Base-by-base conservation (phyloP, 2,888 invertebrate species). In the Melitaea athalia region DNA sequence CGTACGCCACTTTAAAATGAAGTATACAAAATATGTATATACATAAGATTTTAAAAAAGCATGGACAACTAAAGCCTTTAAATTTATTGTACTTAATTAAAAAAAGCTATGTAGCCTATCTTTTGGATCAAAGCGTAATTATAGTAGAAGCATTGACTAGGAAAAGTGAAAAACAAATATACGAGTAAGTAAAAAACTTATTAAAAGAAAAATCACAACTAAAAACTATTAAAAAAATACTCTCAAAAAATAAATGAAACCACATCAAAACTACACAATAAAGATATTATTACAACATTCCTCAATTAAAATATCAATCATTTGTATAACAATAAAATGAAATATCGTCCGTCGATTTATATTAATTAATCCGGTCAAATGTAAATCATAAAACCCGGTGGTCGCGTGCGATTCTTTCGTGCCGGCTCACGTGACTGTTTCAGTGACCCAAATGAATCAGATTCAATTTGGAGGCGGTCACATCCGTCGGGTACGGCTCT, bases 391-490 rank as follows among this genome's bases (percentile, higher is more conserved):
- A 57, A 57, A 14, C 38, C 38, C 55, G 33, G 38, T 15, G 42
- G 59, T 45, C 31, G 50, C 50, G 52, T 55, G 55, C n/a, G 42
- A 43, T 63, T 50, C 49, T 63, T 66, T 66, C 60, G 31, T 64
- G 55, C 57, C 63, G 49, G 67, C 79, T 89, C 85, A 88, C 90
- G 89, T 89, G 89, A 87, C 86, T 82, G 78, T 59, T 64, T 88
- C 87, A 90, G 83, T 78, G 82, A 85, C 82, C 68, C 61, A 63
- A 53, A 85, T 85, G 87, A 88, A 86, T 89, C 87, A 86, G 87
- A 88, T 89, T 89, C 86, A 88, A 87, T 89, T 82, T 84, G 82
- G 83, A 78, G 78, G 79, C 75, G 77, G 81, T 79, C 82, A 83
- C 83, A 82, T 81, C 81, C 76, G 77, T 79, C 78, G 42, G 80